phyloP scores from a whole-genome alignment of 1,140 invertebrate genomes.

The Brachystomella parvula region DNA sequence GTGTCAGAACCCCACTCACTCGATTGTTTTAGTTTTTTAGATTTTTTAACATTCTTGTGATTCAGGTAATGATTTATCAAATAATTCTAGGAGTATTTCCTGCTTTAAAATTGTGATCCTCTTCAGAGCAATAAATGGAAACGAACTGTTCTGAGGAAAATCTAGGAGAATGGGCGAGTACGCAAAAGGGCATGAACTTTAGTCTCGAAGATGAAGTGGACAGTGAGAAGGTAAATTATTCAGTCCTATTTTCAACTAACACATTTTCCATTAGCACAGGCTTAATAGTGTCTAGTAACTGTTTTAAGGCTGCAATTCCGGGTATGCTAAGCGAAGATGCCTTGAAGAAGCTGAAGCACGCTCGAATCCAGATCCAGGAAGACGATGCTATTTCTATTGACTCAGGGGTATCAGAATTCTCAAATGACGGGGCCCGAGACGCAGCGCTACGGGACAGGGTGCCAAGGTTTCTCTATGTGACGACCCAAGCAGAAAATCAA shows the following conservation, averaged over 20 bases:
- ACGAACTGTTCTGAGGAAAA: too few relatives aligned
- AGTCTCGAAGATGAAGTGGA: slow-evolving; percentile 26
- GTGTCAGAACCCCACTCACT: too few relatives aligned
- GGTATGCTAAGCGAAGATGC: slow-evolving; percentile 14
- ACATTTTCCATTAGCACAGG: slow-evolving; percentile 14
- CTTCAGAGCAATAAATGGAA: too few relatives aligned
- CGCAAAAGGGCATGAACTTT: slow-evolving; percentile 34
- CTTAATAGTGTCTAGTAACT: slow-evolving; percentile 14
- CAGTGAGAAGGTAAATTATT: slow-evolving; percentile 24
- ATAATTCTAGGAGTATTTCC: too few relatives aligned
- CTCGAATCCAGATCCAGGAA: slow-evolving; percentile 12
- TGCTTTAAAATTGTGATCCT: too few relatives aligned
- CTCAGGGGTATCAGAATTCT: slow-evolving; percentile 31
- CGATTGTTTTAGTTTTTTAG: too few relatives aligned
- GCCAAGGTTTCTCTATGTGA: background rate
- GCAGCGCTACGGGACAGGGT: background rate
- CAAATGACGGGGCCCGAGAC: slow-evolving; percentile 27
- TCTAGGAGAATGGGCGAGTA: too few relatives aligned
- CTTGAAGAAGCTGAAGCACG: slow-evolving; percentile 13
- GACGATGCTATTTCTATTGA: slow-evolving; percentile 31
- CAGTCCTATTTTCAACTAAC: background rate
- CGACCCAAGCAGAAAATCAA: background rate
- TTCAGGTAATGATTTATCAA: too few relatives aligned
- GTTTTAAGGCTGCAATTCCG: background rate
- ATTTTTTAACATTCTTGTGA: too few relatives aligned